Evolutionary conservation across 2,888 invertebrate genomes (phyloP).

Genomic region (Axea sp.): DNA sequence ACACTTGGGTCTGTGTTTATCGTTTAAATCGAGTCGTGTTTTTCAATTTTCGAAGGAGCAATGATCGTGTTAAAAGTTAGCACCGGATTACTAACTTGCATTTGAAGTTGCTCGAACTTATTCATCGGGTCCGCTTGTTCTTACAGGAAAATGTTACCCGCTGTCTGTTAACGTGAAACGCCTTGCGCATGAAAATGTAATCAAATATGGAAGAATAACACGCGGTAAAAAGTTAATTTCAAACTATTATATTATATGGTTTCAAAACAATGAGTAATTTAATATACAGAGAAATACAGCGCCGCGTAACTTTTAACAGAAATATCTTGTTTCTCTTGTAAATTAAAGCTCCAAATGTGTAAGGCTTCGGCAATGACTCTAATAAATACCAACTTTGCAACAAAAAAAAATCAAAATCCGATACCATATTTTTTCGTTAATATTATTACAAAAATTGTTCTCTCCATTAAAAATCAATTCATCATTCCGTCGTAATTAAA

Average conservation of each 20-base stretch:
- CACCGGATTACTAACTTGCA: too few relatives aligned
- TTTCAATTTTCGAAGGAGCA: too few relatives aligned
- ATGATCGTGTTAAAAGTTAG: too few relatives aligned
- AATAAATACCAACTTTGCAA: slow-evolving; percentile 15
- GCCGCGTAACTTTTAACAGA: slow-evolving; percentile 41
- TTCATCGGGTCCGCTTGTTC: too few relatives aligned
- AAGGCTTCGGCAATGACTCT: slow-evolving; percentile 40
- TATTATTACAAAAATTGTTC: too few relatives aligned
- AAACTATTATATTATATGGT: slow-evolving; percentile 53
- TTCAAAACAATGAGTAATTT: slow-evolving; percentile 57
- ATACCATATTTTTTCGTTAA: too few relatives aligned
- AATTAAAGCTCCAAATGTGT: slow-evolving; percentile 27
- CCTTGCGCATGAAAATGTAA: slow-evolving; percentile 43
- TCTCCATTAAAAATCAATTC: too few relatives aligned
- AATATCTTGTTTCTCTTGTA: slow-evolving; percentile 51
- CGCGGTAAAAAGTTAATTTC: slow-evolving; percentile 51
- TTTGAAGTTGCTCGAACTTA: too few relatives aligned
- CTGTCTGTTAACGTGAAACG: slow-evolving; percentile 6
- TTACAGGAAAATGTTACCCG: too few relatives aligned
- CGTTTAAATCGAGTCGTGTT: too few relatives aligned
- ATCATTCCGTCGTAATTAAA: too few relatives aligned
- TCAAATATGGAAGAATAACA: slow-evolving; percentile 53
- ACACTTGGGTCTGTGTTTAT: too few relatives aligned
- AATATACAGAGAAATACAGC: slow-evolving; percentile 46
- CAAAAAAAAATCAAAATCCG: slow-evolving; percentile 2